These are phyloP conservation scores for Cisticola juncidis DNA, from an alignment of 2,113 vertebrate species.

Conservation along the genomic window DNA sequence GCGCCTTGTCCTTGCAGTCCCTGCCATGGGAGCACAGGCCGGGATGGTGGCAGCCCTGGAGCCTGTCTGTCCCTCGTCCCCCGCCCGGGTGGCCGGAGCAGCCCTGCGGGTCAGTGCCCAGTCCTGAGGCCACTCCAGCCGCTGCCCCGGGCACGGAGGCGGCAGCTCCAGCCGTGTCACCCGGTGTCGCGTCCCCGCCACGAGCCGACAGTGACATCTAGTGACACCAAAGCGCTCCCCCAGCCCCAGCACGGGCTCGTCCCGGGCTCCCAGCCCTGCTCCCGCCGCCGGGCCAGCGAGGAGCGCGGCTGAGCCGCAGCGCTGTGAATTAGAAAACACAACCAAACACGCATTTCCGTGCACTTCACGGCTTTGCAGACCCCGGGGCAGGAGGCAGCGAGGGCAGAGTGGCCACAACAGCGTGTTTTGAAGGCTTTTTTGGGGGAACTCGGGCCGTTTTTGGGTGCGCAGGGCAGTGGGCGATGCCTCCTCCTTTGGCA, in stretches of 20 bases:
- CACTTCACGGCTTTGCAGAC: background rate
- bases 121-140: background rate
- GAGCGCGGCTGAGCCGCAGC: rapidly evolving
- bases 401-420: rapidly evolving
- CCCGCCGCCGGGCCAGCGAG: rapidly evolving
- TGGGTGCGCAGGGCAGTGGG: background rate
- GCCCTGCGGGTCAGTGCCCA: too few species aligned
- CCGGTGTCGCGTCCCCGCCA: rapidly evolving
- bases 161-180: background rate
- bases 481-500: rapidly evolving
- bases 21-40: background rate
- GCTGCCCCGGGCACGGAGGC: rapidly evolving
- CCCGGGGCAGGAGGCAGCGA: rapidly evolving
- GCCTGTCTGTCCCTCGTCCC: background rate
- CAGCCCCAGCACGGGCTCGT: rapidly evolving
- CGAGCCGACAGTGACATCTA: constrained; percentile 46
- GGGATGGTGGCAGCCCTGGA: background rate
- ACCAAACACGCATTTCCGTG: rapidly evolving
- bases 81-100: rapidly evolving
- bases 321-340: background rate
- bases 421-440: rapidly evolving
- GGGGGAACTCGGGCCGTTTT: background rate
- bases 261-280: rapidly evolving
- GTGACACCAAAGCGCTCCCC: background rate
- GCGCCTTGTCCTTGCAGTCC: rapidly evolving